A percentile compares a stretch with the other conserved stretches of the same genome.
These are phyloP conservation scores for Neosalanx taihuensis DNA, from an alignment of 2,797 vertebrate species.

Conservation along the genomic window DNA sequence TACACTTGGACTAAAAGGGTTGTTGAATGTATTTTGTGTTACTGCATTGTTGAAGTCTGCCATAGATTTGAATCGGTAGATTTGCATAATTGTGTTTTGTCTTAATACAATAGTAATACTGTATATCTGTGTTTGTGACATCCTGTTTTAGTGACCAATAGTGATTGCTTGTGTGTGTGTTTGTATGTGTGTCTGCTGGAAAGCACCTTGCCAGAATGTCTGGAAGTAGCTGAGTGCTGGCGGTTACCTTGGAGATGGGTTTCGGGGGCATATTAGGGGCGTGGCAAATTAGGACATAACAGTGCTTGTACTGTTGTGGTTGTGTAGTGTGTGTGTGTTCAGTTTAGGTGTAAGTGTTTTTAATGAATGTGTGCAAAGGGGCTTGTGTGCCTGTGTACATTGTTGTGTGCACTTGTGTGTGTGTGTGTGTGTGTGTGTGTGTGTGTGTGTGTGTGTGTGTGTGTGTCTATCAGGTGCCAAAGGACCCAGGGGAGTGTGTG, in stretches of 20 bases:
- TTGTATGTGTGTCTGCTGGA: constrained; percentile 23
- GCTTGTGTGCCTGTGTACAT: neutral
- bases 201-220: constrained; percentile 60
- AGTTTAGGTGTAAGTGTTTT: too few relatives aligned
- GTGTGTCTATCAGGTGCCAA: constrained; percentile 14
- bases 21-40: neutral
- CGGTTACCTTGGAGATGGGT: constrained; percentile 60
- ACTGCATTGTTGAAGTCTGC: constrained; percentile 9
- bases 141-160: too few relatives aligned
- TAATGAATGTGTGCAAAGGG: too few relatives aligned
- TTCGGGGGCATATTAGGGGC: constrained; percentile 41
- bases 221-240: constrained; percentile 48
- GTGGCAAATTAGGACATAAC: constrained; percentile 52
- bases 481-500: constrained; percentile 15
- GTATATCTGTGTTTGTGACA: constrained; percentile 14
- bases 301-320: neutral
- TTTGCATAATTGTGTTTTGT: constrained; percentile 15
- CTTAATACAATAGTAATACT: too few relatives aligned
- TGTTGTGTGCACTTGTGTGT: constrained; percentile 19
- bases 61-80: neutral
- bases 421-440: constrained; percentile 15
- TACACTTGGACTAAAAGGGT: neutral
- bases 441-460: constrained; percentile 20
- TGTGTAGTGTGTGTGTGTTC: neutral
- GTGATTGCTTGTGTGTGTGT: constrained; percentile 14